Conservation (phyloP, 2,113 vertebrate species). For the Pionites leucogaster region DNA sequence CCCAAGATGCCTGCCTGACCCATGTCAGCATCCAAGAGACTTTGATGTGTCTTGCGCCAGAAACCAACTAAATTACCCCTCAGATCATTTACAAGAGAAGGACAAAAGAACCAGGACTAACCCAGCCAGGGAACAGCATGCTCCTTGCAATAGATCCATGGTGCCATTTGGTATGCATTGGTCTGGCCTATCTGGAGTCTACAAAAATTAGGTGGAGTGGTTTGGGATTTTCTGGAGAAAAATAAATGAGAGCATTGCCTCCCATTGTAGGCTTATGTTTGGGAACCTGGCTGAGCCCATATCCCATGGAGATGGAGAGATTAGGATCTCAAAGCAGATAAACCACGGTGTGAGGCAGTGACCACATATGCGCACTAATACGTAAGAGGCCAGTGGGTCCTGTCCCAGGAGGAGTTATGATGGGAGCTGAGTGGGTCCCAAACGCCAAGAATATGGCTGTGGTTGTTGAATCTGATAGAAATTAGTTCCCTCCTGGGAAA, state of each 20-base stretch:
- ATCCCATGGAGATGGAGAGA: background rate
- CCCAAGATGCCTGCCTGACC: background rate
- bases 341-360: background rate
- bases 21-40: background rate
- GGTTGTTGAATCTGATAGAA: background rate
- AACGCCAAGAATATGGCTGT: background rate
- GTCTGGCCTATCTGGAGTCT: background rate
- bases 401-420: background rate
- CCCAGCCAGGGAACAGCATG: background rate
- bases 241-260: background rate
- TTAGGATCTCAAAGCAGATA: background rate
- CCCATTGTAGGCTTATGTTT: background rate
- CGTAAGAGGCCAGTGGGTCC: background rate
- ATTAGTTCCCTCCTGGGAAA: background rate
- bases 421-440: background rate
- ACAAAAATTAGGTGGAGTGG: background rate
- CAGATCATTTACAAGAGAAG: background rate
- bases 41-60: background rate
- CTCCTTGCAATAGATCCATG: background rate
- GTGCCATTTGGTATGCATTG: background rate
- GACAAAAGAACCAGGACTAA: background rate
- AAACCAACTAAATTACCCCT: background rate
- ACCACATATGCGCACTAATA: accelerated
- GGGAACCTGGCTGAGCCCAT: background rate
- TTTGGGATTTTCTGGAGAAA: background rate